phyloP scores from a whole-genome alignment of 2,888 invertebrate species.

The Heterodera filipjevi region DNA sequence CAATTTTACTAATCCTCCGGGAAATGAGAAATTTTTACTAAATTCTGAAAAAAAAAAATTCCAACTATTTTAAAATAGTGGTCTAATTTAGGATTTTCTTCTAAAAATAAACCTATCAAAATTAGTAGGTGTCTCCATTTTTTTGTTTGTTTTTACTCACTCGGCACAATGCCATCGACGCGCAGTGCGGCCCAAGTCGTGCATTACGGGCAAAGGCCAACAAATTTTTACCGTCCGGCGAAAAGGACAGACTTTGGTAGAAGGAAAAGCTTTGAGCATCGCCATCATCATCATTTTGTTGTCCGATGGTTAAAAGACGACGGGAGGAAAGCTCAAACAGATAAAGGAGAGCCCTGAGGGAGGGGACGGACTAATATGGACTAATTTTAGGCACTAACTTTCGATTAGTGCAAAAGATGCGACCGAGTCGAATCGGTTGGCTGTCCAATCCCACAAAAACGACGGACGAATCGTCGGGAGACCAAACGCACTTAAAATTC shows the following conservation, averaged over 20 bases:
- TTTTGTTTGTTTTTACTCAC: conserved; percentile 50
- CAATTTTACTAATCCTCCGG: no score
- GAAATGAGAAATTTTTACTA: no score
- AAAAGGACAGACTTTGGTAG: conserved; percentile 48
- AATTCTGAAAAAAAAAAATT: no score
- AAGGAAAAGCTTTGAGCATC: conserved; percentile 1
- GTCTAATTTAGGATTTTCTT: no score
- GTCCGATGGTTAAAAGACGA: neutral
- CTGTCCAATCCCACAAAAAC: conserved; percentile 59
- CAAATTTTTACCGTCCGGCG: conserved; percentile 51
- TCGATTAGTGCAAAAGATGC: conserved; percentile 59
- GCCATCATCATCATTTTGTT: neutral
- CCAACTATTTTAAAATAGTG: no score
- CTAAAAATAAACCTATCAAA: no score
- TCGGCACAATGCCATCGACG: conserved; percentile 47
- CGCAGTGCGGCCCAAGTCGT: conserved; percentile 55
- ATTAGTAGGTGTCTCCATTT: no score
- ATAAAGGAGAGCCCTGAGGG: conserved; percentile 52
- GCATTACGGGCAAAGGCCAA: conserved; percentile 48
- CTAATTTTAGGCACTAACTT: conserved; percentile 23
- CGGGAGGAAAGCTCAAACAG: conserved; percentile 31
- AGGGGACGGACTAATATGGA: neutral
- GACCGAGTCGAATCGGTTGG: conserved; percentile 54
- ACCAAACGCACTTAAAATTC: conserved; percentile 55
- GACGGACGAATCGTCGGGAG: conserved; percentile 60